phyloP scores from a whole-genome alignment of 2,113 vertebrate genomes.

The Percopsis transmontana region DNA sequence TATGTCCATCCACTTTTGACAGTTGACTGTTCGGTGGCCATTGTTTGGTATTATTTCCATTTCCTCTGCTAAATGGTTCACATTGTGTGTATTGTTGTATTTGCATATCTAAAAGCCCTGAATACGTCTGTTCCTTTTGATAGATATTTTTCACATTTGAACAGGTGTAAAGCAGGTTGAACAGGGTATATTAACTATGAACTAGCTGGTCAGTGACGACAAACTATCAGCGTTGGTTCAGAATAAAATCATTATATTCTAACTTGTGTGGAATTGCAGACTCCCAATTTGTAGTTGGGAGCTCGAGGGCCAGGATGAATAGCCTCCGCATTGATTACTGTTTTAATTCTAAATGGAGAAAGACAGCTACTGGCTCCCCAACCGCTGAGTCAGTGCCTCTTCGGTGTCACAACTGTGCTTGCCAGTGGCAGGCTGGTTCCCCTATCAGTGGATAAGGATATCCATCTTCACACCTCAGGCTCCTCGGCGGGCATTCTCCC shows the following conservation, averaged over 20 bases:
- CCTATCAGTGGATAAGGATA: conserved; percentile 61
- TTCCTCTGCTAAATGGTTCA: too few species aligned
- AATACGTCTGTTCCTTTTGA: too few species aligned
- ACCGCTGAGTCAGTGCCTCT: conserved; percentile 65
- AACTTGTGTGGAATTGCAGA: neutral
- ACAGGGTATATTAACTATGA: too few species aligned
- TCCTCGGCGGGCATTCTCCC: conserved; percentile 44
- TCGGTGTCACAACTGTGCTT: conserved; percentile 60
- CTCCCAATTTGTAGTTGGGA: conserved; percentile 5
- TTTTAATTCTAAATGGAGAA: conserved; percentile 63
- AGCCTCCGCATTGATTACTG: conserved; percentile 56
- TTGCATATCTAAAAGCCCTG: too few species aligned
- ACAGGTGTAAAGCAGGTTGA: too few species aligned
- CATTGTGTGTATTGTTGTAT: too few species aligned
- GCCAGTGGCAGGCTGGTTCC: conserved; percentile 65
- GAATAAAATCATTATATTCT: neutral
- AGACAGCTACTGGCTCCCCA: conserved; percentile 51
- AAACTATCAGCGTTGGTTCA: too few species aligned
- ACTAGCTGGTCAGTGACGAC: too few species aligned
- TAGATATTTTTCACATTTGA: too few species aligned
- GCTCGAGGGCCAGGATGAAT: conserved; percentile 24
- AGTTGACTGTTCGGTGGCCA: too few species aligned
- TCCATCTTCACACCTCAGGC: conserved; percentile 70
- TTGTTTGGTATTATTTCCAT: too few species aligned
- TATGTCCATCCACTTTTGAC: too few species aligned